Conservation (phyloP, 2,113 vertebrate genomes). For the Eira barbara region DNA sequence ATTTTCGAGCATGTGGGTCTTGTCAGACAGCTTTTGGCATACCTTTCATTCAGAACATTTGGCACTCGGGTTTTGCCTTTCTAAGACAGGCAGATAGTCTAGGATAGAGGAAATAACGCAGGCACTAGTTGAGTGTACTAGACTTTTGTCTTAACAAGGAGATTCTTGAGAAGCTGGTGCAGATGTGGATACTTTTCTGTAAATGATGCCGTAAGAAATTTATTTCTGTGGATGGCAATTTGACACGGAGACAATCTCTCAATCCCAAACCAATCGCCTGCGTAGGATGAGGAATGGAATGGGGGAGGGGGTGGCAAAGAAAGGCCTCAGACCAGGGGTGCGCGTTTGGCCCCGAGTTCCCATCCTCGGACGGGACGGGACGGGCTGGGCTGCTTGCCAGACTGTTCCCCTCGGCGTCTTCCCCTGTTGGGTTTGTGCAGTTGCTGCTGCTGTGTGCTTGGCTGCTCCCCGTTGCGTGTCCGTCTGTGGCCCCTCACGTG, state of each 20-base stretch:
- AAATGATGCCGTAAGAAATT: neutral
- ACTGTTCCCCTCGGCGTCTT: neutral
- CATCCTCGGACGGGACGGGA: neutral
- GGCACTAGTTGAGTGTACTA: neutral
- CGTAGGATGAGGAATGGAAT: neutral
- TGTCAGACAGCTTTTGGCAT: neutral
- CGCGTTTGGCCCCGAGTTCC: neutral
- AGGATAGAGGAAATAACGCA: neutral
- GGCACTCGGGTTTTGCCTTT: neutral
- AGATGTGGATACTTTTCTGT: neutral
- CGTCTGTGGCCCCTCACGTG: neutral
- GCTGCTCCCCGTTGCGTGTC: neutral
- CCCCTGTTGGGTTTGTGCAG: fast-evolving
- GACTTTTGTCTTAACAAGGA: neutral
- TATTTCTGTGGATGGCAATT: neutral
- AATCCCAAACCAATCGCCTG: neutral
- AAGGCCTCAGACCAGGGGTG: neutral
- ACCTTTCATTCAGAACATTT: neutral
- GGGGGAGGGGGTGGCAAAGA: neutral
- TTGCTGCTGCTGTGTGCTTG: neutral
- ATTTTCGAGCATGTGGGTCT: fast-evolving
- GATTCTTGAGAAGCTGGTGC: neutral
- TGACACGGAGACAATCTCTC: neutral
- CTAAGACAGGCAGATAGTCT: neutral
- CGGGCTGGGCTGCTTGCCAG: neutral